Conservation (phyloP, 2,797 vertebrate species). For the Limnodromus scolopaceus region DNA sequence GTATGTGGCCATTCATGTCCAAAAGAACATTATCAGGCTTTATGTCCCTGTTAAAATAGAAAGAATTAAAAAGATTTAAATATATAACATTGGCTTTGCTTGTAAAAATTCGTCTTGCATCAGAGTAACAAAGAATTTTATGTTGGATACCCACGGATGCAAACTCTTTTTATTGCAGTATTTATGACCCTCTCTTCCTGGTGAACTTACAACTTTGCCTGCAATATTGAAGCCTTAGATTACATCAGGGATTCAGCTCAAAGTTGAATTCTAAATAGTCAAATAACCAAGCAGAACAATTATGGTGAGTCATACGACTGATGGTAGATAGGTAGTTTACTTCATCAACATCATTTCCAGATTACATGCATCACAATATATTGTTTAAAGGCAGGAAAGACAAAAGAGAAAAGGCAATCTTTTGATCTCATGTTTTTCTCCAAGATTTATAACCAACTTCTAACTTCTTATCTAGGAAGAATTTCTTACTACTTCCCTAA, state of each 20-base stretch:
- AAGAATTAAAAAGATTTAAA: background rate
- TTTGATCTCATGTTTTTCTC: background rate
- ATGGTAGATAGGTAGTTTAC: background rate
- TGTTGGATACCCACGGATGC: background rate
- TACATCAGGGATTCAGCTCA: background rate
- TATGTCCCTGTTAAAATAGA: slow-evolving; percentile 85
- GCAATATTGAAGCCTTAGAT: background rate
- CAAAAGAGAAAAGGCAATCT: background rate
- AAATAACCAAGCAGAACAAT: background rate
- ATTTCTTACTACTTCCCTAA: background rate
- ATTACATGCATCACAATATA: background rate
- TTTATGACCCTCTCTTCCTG: background rate
- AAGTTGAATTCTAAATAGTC: background rate
- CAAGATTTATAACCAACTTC: background rate
- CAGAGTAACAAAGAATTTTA: background rate
- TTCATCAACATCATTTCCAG: background rate
- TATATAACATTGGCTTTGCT: background rate
- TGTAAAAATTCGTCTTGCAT: background rate
- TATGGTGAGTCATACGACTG: background rate
- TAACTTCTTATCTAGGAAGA: background rate
- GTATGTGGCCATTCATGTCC: slow-evolving; percentile 95
- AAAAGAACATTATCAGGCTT: slow-evolving; percentile 96
- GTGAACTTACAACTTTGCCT: background rate
- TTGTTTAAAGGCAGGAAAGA: background rate
- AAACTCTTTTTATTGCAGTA: background rate